Evolutionary conservation across 2,113 vertebrate genomes (phyloP).

Genomic region (Eudorcas thomsonii): DNA sequence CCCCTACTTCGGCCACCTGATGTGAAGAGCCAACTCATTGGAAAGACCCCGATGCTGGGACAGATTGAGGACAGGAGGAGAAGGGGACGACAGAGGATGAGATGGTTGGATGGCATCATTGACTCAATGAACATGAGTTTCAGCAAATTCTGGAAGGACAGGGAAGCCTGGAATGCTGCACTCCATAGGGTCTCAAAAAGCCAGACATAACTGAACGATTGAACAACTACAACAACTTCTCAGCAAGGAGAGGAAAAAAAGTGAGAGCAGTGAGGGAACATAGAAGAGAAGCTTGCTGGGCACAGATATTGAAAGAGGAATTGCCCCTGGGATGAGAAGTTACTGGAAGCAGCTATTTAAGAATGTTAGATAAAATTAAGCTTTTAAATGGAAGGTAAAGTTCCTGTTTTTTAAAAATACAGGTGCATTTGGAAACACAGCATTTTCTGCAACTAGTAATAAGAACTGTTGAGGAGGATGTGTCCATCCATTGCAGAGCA

Average conservation of each 20-base stretch:
- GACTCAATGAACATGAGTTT: not conserved
- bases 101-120: not conserved
- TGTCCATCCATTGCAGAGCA: not conserved
- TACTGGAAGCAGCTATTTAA: not conserved
- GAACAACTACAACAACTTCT: not conserved
- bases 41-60: not conserved
- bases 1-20: accelerated
- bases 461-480: not conserved
- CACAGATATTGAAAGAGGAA: not conserved
- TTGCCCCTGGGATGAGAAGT: not conserved
- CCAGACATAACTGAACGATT: accelerated
- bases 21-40: not conserved
- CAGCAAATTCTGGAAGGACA: not conserved
- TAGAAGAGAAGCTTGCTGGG: not conserved
- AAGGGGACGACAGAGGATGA: not conserved
- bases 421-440: not conserved
- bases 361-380: not conserved
- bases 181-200: not conserved
- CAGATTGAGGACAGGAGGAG: not conserved
- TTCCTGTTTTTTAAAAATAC: not conserved
- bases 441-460: not conserved
- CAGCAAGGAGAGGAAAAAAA: not conserved
- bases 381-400: not conserved
- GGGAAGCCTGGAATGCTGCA: not conserved
- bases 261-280: accelerated